phyloP scores from a whole-genome alignment of 1,140 invertebrate genomes.

The Meteorus sp. region DNA sequence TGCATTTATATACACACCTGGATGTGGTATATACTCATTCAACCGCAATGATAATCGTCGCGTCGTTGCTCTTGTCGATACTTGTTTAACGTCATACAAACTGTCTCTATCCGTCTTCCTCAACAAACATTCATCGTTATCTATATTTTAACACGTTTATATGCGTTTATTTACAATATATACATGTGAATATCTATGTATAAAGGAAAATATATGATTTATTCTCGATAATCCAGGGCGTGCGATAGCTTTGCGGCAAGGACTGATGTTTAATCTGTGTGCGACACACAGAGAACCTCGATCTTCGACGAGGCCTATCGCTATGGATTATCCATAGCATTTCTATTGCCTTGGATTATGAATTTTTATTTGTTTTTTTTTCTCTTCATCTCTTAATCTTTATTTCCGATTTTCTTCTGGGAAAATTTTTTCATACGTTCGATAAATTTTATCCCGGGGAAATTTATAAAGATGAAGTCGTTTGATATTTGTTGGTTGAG shows the following conservation, averaged over 20 bases:
- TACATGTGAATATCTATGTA: conserved; percentile 6
- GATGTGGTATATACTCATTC: neutral
- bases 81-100: neutral
- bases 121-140: conserved; percentile 15
- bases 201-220: conserved; percentile 28
- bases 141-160: neutral
- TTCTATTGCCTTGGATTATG: too few relatives aligned
- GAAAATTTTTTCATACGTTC: too few relatives aligned
- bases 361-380: neutral
- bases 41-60: too few relatives aligned
- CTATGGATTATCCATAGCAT: conserved; percentile 16
- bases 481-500: too few relatives aligned
- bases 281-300: too few relatives aligned
- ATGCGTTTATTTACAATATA: neutral
- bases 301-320: too few relatives aligned
- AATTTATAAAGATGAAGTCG: too few relatives aligned
- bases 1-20: neutral
- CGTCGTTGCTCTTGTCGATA: too few relatives aligned
- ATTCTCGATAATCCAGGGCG: conserved; percentile 26
- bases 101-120: neutral
- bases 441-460: too few relatives aligned
- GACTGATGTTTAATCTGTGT: conserved; percentile 20
- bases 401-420: too few relatives aligned
- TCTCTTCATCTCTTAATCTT: neutral
- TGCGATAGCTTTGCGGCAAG: conserved; percentile 27